These are phyloP conservation scores for Morpho helenor DNA, from an alignment of 2,888 invertebrate genomes.

Conservation along the genomic window DNA sequence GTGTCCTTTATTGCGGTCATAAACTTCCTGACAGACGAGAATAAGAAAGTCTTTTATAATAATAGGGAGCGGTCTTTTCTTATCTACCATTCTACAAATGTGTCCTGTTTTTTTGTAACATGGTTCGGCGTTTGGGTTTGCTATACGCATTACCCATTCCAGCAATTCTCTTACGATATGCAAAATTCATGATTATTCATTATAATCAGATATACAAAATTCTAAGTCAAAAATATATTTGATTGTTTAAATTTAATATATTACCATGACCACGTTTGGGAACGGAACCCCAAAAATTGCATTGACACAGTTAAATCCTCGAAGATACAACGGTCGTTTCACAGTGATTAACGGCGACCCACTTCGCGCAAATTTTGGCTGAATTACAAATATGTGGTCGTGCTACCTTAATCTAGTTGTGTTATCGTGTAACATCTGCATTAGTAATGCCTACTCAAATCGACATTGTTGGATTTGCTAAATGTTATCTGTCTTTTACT, in stretches of 20 bases:
- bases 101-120: too few species aligned
- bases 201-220: too few species aligned
- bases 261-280: not conserved
- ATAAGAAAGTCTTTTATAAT: too few species aligned
- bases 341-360: conserved; percentile 29
- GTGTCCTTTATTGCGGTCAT: too few species aligned
- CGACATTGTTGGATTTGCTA: conserved; percentile 26
- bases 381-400: conserved; percentile 38
- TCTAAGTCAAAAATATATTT: not conserved
- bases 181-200: too few species aligned
- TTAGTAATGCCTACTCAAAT: conserved; percentile 22
- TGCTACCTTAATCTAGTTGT: conserved; percentile 24
- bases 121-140: too few species aligned
- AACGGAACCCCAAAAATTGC: conserved; percentile 4
- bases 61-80: too few species aligned
- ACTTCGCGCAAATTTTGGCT: conserved; percentile 42
- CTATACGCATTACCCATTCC: too few species aligned
- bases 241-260: not conserved
- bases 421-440: conserved; percentile 25
- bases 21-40: too few species aligned
- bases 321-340: conserved; percentile 11
- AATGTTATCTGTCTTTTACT: conserved; percentile 27
- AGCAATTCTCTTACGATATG: too few species aligned
- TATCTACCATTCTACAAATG: too few species aligned
- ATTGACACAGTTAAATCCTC: conserved; percentile 11